Conservation (phyloP, 2,797 vertebrate species). For the Schizothorax lantsangensis region DNA sequence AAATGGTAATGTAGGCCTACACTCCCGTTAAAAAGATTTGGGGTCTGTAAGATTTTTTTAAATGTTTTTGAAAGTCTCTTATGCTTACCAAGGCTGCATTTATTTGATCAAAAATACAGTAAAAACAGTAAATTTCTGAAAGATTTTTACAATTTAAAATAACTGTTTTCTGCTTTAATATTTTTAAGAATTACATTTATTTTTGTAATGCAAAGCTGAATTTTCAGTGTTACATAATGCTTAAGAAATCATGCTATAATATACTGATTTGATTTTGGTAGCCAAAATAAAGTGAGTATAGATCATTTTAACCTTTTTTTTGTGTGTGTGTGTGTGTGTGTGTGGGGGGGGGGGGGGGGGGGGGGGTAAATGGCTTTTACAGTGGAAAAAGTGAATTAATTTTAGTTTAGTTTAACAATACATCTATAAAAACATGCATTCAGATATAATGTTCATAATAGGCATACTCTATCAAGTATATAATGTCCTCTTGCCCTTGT, state of each 20-base stretch:
- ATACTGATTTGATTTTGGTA: background rate
- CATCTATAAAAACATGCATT: background rate
- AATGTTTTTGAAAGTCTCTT: background rate
- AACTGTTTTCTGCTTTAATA: background rate
- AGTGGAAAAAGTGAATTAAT: background rate
- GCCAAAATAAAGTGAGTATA: background rate
- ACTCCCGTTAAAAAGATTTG: background rate
- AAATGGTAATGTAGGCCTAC: background rate
- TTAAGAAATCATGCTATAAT: no score
- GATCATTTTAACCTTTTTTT: background rate
- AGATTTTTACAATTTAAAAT: background rate
- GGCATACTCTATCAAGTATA: background rate
- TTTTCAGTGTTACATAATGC: background rate
- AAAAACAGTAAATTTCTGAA: background rate
- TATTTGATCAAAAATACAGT: background rate
- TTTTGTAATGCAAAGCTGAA: background rate
- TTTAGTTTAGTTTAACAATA: background rate
- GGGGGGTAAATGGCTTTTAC: background rate
- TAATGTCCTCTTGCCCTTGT: background rate
- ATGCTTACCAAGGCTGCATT: background rate
- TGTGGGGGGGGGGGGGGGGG: no score
- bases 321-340: no score
- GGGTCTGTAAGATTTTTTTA: background rate
- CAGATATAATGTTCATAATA: background rate
- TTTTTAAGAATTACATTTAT: background rate